Evolutionary conservation across 2,113 vertebrate genomes (phyloP).

Genomic region (Scomber scombrus): DNA sequence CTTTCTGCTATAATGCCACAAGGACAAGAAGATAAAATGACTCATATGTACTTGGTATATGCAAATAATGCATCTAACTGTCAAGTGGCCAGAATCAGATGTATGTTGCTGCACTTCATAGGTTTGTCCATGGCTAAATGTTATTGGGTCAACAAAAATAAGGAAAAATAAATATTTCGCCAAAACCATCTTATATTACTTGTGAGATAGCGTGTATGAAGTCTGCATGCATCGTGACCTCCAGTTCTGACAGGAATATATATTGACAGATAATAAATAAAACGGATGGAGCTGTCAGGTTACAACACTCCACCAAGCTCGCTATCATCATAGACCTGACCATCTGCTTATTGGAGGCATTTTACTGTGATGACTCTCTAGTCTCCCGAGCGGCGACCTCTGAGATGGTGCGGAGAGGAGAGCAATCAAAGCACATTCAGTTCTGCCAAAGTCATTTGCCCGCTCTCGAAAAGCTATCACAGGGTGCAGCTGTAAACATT

Average conservation of each 20-base stretch:
- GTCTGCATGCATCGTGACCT: background rate
- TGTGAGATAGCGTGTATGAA: background rate
- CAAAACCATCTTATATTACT: background rate
- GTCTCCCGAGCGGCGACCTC: slow-evolving; percentile 61
- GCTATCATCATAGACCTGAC: slow-evolving; percentile 32
- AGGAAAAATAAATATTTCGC: too few species aligned
- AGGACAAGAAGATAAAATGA: too few species aligned
- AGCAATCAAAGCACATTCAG: slow-evolving; percentile 71
- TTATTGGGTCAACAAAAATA: background rate
- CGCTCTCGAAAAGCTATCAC: slow-evolving; percentile 71
- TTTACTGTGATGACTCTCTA: slow-evolving; percentile 40
- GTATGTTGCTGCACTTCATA: too few species aligned
- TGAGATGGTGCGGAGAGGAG: slow-evolving; percentile 50
- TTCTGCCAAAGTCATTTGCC: slow-evolving; percentile 63
- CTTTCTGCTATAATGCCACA: too few species aligned
- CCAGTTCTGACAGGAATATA: background rate
- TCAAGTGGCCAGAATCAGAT: too few species aligned
- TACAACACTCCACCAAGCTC: background rate
- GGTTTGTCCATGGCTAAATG: background rate
- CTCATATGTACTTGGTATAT: too few species aligned
- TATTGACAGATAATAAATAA: slow-evolving; percentile 10
- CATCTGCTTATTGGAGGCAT: slow-evolving; percentile 64
- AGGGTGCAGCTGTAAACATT: slow-evolving; percentile 77
- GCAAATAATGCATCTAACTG: too few species aligned
- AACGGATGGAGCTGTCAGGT: slow-evolving; percentile 26